Conservation (phyloP, 1,140 invertebrate species). For the Uloborus diversus region DNA sequence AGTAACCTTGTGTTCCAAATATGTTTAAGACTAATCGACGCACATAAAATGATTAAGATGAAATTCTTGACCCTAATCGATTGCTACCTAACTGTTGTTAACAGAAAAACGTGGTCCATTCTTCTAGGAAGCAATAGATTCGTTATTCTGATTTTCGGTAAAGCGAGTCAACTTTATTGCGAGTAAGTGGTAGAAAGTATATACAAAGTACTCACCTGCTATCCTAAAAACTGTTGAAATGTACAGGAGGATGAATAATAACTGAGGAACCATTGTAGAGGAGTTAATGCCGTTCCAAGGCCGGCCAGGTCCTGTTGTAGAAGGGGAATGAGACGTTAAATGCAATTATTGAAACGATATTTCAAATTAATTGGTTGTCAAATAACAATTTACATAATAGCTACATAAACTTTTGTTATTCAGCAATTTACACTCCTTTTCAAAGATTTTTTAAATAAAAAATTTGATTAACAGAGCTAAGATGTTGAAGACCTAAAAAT, state of each 20-base stretch:
- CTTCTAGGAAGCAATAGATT: too few relatives aligned
- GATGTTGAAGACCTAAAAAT: too few relatives aligned
- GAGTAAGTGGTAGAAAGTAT: too few relatives aligned
- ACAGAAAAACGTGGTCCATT: too few relatives aligned
- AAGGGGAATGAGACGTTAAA: not conserved
- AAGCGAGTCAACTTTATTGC: too few relatives aligned
- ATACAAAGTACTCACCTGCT: constrained; percentile 51
- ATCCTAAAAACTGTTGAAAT: constrained; percentile 52
- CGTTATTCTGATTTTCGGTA: too few relatives aligned
- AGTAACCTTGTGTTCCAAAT: too few relatives aligned
- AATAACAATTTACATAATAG: not conserved
- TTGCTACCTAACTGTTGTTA: too few relatives aligned
- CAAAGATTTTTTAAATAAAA: not conserved
- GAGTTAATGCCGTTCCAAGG: constrained; percentile 33
- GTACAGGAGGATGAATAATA: constrained; percentile 49
- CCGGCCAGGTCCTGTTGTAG: constrained; percentile 51
- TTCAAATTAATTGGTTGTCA: not conserved
- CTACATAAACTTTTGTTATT: not conserved
- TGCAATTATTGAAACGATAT: not conserved
- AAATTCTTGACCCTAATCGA: too few relatives aligned
- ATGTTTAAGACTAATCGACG: too few relatives aligned
- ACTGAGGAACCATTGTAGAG: constrained; percentile 51
- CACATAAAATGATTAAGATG: too few relatives aligned
- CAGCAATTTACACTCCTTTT: not conserved
- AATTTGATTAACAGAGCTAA: not conserved